Base-by-base conservation (phyloP, 2,888 invertebrate genomes). In the Athripsodes cinereus region DNA sequence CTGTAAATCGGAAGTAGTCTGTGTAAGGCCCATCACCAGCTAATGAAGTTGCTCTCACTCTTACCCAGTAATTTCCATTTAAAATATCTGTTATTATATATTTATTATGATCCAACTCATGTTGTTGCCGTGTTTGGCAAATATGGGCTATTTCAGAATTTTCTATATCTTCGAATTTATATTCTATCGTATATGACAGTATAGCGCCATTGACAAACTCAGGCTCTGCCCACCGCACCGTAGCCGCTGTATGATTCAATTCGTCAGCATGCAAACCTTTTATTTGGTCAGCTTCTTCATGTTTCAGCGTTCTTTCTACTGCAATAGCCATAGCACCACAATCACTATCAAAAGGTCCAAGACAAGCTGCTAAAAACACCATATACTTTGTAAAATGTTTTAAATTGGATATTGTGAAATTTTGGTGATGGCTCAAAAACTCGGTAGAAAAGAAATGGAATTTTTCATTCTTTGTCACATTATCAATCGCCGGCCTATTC, bases 201-300 rank as follows among this genome's bases (percentile, higher is more conserved):
- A 87, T 80, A 2, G 82, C 67, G 0, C 85, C 84, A 68, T 90
- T 90, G 0, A 87, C 85, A 21, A 75, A 63, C n/a, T 66, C 64
- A 0, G 88, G 88, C 61, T 81, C 74, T 1, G 71, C 69, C 87
- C 89, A 89, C 2, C 64, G 65, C 1, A 81, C 58, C 16, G 64
- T 58, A 5, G 68, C 68, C 6, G 65, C 59, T 6, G 64, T 61
- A 0, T 63, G 57, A 13, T 66, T 62, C 11, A 67, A 57, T 1
- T 60, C 63, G n/a, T 67, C 63, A 1, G 70, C 68, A 16, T 69
- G 69, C 1, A 73, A 68, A 53, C 70, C 62, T 50, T 5, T 13
- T 2, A 80, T 68, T 46, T 72, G 66, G 65, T 82, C 81, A 1
- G 77, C 79, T 1, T 61, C 62, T 1, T 62, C 58, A 8, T 71